Evolutionary conservation across 2,113 vertebrate genomes (phyloP), one percentile per base, ranked within the genome.

Genomic region (Microtus oregoni): DNA sequence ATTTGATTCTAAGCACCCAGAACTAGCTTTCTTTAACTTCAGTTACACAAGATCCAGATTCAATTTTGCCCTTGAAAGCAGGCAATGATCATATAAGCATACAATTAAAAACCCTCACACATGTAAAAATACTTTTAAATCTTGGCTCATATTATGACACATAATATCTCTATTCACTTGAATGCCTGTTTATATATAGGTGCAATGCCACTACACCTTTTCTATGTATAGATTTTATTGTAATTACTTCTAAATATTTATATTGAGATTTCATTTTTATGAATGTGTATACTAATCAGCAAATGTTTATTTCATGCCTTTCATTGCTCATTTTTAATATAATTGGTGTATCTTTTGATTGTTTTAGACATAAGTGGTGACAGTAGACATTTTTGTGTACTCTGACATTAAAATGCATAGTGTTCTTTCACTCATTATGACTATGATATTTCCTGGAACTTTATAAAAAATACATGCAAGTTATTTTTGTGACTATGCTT

Each of bases 21-120:
- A 52, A 0, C 12, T 52, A 47, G 11, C 26, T 47, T 1, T 8
- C 26, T 77, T 28, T 77, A 6, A 77, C 30, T 78, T 52, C 15
- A 32, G 7, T 78, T 52, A 4, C 30, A 17, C 14, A 26, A 4
- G 5, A 50, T 30, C 7, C 3, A 32, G 5, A 0, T 6, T 12
- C 13, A 7, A 17, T 7, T 30, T 14, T 50, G 75, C 26, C 28
- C 7, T 13, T 52, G 50, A 52, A 52, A 30, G 75, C 22, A 50
- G 1, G 32, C 28, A 30, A 30, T 76, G 26, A 3, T 28, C 41
- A 28, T 28, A 30, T 15, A 28, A 0, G 8, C 2, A 77, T 77
- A 11, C 11, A 14, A 28, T 26, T 2, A 52, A 30, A 44, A 44
- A 7, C 5, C 41, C 5, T 26, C 1, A 5, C 26, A 12, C 4